These are phyloP conservation scores for Thripadectes ignobilis DNA, from an alignment of 2,797 vertebrate species.

Conservation along the genomic window DNA sequence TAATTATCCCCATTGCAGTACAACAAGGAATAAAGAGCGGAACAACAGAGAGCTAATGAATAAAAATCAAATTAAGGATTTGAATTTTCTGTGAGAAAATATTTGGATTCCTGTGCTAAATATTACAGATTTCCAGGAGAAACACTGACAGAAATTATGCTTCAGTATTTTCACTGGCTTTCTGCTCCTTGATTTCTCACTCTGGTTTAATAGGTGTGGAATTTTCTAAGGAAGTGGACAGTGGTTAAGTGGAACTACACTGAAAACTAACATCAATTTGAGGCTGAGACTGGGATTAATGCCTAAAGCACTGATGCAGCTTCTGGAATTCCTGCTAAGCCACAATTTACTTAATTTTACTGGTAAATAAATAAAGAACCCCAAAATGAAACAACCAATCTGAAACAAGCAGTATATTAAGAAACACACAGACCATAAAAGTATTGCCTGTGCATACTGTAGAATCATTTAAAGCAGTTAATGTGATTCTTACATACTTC, in stretches of 20 bases:
- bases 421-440: background rate
- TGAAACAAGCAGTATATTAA: background rate
- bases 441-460: background rate
- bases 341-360: background rate
- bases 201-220: background rate
- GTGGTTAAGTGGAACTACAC: background rate
- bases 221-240: background rate
- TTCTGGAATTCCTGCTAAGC: background rate
- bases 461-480: background rate
- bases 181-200: background rate
- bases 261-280: background rate
- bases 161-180: background rate
- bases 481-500: background rate
- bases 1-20: slow-evolving; percentile 35
- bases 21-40: background rate
- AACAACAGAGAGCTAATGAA: background rate
- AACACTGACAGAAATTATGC: background rate
- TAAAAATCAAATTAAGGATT: slow-evolving; percentile 1
- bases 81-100: background rate
- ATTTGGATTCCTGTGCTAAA: background rate
- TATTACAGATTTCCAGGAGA: background rate
- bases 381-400: background rate
- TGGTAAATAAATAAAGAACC: background rate
- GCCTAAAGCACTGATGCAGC: background rate
- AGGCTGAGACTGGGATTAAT: background rate